Evolutionary conservation across 2,113 vertebrate genomes (phyloP).

Genomic region (Gymnocephalus cernua): DNA sequence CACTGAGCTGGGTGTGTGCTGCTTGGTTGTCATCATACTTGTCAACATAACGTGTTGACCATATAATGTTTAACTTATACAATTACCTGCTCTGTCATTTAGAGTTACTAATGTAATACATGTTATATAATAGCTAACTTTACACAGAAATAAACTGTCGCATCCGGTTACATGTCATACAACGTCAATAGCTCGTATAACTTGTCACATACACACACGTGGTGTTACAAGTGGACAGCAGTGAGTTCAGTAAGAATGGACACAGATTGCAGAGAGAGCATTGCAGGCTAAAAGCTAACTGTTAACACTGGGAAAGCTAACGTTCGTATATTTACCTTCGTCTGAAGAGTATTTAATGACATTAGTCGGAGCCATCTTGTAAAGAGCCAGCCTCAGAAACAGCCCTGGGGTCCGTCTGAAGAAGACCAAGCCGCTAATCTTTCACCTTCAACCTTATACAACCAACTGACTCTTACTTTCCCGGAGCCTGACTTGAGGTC

Average conservation of each 20-base stretch:
- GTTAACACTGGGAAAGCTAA: background rate
- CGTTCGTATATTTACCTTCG: slow-evolving; percentile 44
- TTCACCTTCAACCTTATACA: background rate
- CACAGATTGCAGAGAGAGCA: background rate
- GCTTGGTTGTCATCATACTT: background rate
- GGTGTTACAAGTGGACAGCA: background rate
- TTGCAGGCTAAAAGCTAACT: background rate
- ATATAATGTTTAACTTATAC: background rate
- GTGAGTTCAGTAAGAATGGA: background rate
- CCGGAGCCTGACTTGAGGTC: background rate
- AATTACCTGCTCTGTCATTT: background rate
- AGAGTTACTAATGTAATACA: background rate
- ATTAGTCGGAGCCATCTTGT: slow-evolving; percentile 74
- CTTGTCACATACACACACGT: background rate
- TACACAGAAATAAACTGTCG: background rate
- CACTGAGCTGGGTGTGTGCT: background rate
- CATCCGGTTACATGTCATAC: background rate
- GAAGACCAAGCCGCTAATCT: background rate
- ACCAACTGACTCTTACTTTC: background rate
- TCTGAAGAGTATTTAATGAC: background rate
- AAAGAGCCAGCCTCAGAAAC: background rate
- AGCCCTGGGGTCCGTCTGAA: background rate
- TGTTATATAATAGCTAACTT: background rate
- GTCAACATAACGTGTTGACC: background rate
- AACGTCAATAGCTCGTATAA: background rate